Conservation (phyloP, 2,888 invertebrate genomes). For the Cantharis flavilabris region DNA sequence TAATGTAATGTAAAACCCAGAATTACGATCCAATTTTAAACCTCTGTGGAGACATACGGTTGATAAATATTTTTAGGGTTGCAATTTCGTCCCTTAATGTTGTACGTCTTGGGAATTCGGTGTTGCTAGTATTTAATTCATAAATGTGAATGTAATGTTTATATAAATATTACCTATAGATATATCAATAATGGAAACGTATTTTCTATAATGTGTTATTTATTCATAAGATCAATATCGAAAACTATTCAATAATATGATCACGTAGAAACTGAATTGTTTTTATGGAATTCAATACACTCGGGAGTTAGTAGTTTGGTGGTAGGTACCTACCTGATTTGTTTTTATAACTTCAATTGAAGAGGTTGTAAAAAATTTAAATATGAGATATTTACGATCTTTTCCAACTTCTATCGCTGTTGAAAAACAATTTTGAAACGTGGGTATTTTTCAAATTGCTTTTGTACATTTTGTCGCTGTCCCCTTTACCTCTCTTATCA, state of each 20-base stretch:
- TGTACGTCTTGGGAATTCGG: neutral
- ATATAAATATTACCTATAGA: neutral
- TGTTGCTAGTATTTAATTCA: no score
- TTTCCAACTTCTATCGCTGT: neutral
- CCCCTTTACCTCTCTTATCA: neutral
- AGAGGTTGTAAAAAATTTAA: neutral
- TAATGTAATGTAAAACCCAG: neutral
- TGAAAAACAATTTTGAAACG: neutral
- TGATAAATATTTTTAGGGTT: neutral
- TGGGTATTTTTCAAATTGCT: neutral
- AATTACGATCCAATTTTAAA: neutral
- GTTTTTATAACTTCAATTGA: neutral
- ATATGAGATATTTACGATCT: neutral
- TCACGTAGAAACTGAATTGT: neutral
- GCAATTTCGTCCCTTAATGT: neutral
- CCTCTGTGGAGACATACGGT: neutral
- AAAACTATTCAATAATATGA: neutral
- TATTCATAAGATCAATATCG: neutral
- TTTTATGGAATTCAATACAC: neutral
- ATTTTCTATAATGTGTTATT: neutral
- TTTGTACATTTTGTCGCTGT: neutral
- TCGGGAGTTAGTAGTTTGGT: neutral
- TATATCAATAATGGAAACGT: neutral
- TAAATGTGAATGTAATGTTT: neutral
- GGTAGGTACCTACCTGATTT: neutral